A percentile compares a stretch with the other conserved stretches of the same genome.
These are phyloP conservation scores for Drosophila flavopinicola DNA, from an alignment of 2,888 invertebrate genomes.

Conservation along the genomic window DNA sequence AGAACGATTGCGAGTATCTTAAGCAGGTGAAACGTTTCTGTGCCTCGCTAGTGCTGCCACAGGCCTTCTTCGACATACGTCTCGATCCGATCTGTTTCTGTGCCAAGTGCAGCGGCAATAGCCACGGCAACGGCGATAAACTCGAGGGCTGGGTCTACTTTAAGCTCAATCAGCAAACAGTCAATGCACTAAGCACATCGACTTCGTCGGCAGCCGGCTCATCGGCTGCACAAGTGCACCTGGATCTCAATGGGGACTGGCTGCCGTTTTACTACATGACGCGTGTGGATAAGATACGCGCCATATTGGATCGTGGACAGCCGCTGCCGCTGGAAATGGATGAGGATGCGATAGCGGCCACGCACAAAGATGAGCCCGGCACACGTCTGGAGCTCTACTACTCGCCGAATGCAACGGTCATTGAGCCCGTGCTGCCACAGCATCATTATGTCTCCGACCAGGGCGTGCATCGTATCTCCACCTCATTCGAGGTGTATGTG, in stretches of 20 bases:
- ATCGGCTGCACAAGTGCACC: conserved; percentile 40
- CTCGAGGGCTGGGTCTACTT: conserved; percentile 84
- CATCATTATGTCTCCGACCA: conserved; percentile 80
- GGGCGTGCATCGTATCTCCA: conserved; percentile 82
- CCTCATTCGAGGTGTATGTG: conserved; percentile 84
- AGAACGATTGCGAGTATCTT: conserved; percentile 84
- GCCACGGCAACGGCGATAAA: conserved; percentile 77
- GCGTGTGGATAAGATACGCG: conserved; percentile 84
- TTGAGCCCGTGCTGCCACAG: conserved; percentile 79
- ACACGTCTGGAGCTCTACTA: conserved; percentile 83
- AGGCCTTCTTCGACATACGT: conserved; percentile 82
- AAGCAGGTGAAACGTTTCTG: conserved; percentile 84
- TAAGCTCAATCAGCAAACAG: conserved; percentile 83
- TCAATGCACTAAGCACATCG: conserved; percentile 70
- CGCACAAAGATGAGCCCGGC: conserved; percentile 84
- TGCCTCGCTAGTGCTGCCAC: conserved; percentile 82
- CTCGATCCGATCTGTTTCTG: conserved; percentile 83
- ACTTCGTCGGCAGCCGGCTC: conserved; percentile 47
- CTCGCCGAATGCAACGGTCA: conserved; percentile 81
- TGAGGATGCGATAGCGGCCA: conserved; percentile 70
- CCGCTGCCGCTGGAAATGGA: conserved; percentile 82
- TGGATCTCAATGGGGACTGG: conserved; percentile 81
- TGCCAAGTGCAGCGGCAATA: conserved; percentile 72
- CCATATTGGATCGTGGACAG: conserved; percentile 84
- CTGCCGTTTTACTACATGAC: conserved; percentile 83